Conservation (phyloP, 2,888 invertebrate genomes). For the Tuberolachnus salignus region DNA sequence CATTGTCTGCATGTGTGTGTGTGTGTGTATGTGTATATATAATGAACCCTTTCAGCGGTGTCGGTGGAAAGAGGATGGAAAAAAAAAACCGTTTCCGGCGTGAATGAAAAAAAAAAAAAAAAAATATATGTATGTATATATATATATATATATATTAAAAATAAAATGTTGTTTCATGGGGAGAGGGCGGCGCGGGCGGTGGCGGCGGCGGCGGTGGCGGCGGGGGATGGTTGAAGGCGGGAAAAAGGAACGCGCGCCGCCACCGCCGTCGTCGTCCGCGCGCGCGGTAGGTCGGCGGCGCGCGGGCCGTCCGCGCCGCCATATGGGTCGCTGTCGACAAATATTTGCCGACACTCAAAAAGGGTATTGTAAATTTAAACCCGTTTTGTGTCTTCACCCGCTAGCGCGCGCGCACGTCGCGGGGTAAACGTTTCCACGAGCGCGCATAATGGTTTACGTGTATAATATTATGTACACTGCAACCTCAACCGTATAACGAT, state of each 20-base stretch:
- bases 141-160: conserved; percentile 6
- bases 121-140: too few relatives aligned
- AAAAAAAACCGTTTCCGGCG: conserved; percentile 50
- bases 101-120: neutral
- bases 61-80: neutral
- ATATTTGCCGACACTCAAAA: conserved; percentile 55
- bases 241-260: neutral
- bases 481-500: conserved; percentile 48
- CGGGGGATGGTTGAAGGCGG: neutral
- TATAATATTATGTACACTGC: conserved; percentile 23
- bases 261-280: too few relatives aligned
- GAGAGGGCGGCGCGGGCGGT: neutral
- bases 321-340: conserved; percentile 55
- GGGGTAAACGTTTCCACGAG: conserved; percentile 33
- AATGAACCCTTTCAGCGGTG: conserved; percentile 41
- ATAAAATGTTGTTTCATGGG: conserved; percentile 3
- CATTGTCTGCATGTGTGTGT: neutral
- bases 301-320: neutral
- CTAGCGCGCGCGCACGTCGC: neutral
- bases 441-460: neutral
- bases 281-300: neutral
- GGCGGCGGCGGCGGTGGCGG: neutral
- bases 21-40: conserved; percentile 34
- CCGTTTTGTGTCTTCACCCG: conserved; percentile 52
- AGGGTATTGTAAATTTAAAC: conserved; percentile 56